Evolutionary conservation across 2,113 vertebrate genomes (phyloP), one percentile per base, ranked within the genome.

Genomic region (Cathartes aura): DNA sequence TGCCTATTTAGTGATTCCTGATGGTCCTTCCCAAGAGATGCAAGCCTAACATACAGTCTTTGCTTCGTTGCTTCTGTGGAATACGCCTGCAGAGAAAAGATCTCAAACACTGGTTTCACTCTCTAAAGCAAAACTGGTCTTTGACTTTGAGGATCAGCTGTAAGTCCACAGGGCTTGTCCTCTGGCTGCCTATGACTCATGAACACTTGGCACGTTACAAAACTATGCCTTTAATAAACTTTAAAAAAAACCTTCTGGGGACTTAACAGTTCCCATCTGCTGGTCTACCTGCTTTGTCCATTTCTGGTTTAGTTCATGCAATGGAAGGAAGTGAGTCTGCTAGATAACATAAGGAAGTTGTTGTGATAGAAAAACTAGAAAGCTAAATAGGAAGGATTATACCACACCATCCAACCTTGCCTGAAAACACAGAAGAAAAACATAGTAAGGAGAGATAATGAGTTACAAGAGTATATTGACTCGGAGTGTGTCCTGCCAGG

Each of bases 401-500:
- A 64, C 30, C 29, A 36, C 45, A 56, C 21, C 19, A 17, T 50
- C 63, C 72, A 89, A 14, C 18, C 27, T 89, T 72, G 15, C 50
- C 40, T 82, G 59, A 67, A 84, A 87, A 73, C 24, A 56, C 5
- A 36, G 45, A 59, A 60, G 23, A 43, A 84, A 87, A 71, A 8
- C 34, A 24, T 11, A n/a, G 17, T 42, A 24, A 72, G 22, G 20
- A 73, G 34, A 59, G 1, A 5, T 26, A 73, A 53, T 2, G 1
- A 64, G 12, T 27, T 50, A 55, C 0, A 1, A 26, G 22, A 53
- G 9, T 6, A 12, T 34, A 14, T 48, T 63, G 7, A 40, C 20
- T 58, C 0, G 0, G 14, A 9, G 8, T 43, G 12, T 13, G 2
- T 67, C 23, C 20, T 74, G 6, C 34, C n/a, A 42, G 38, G 21